Conservation (phyloP, 2,113 vertebrate genomes). For the Paraplagusia blochii region DNA sequence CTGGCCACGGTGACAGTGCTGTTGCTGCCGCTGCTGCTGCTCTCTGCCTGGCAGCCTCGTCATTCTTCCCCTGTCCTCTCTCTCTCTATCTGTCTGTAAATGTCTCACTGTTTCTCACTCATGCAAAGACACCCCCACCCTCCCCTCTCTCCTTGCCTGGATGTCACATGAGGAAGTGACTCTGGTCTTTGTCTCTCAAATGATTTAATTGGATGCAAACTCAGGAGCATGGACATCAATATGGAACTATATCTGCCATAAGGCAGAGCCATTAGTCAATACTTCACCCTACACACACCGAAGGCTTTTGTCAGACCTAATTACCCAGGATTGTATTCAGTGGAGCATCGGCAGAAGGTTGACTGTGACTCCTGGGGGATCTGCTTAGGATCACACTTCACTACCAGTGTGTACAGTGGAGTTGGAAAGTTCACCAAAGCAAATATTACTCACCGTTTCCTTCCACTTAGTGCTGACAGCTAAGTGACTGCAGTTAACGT, state of each 20-base stretch:
- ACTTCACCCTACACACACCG: conserved; percentile 54
- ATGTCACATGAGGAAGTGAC: conserved; percentile 66
- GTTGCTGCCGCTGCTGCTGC: conserved; percentile 45
- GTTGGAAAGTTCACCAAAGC: conserved; percentile 63
- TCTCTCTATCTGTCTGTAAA: conserved; percentile 12
- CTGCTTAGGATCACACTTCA: conserved; percentile 71
- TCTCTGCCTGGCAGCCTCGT: conserved; percentile 55
- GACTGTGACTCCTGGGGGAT: conserved; percentile 68
- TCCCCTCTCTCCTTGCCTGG: conserved; percentile 41
- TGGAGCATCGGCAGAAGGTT: conserved; percentile 60
- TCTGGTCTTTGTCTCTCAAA: conserved; percentile 73
- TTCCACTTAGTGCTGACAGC: conserved; percentile 48
- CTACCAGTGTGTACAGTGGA: conserved; percentile 57
- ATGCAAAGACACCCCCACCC: conserved; percentile 19
- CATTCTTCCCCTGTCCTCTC: conserved; percentile 23
- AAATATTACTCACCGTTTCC: conserved; percentile 56
- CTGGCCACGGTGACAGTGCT: conserved; percentile 63
- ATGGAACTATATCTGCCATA: conserved; percentile 72
- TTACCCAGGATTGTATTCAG: conserved; percentile 75
- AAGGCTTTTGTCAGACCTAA: conserved; percentile 68
- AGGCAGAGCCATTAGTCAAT: conserved; percentile 71
- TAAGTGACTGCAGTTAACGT: conserved; percentile 47
- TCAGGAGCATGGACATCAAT: conserved; percentile 70
- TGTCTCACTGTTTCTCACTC: conserved; percentile 34
- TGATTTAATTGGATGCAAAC: conserved; percentile 78